phyloP scores from a whole-genome alignment of 1,140 invertebrate species.

The Adelges cooleyi region DNA sequence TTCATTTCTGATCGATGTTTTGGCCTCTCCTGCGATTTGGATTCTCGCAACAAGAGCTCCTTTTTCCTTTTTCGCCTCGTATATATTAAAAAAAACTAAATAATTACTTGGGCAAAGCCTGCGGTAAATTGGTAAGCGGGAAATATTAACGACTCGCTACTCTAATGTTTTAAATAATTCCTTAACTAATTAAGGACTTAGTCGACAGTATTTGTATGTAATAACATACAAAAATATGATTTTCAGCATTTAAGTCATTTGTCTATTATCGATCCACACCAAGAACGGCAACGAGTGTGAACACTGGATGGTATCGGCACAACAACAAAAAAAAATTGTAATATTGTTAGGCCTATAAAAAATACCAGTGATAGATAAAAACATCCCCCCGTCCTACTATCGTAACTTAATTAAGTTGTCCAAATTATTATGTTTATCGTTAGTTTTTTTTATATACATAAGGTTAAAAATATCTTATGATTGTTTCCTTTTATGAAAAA shows the following conservation, averaged over 20 bases:
- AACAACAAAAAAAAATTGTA: not conserved
- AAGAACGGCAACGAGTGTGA: slow-evolving; percentile 6
- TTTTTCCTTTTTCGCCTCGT: too few species aligned
- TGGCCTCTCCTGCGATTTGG: too few species aligned
- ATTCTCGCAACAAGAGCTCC: too few species aligned
- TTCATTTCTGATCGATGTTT: too few species aligned
- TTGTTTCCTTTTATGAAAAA: slow-evolving; percentile 27
- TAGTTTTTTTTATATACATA: slow-evolving; percentile 19
- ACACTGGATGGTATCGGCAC: not conserved
- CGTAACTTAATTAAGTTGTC: slow-evolving; percentile 14
- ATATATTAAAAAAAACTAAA: too few species aligned
- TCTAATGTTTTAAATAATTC: too few species aligned
- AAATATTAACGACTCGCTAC: too few species aligned
- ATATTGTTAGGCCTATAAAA: slow-evolving; percentile 15
- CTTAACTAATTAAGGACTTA: too few species aligned
- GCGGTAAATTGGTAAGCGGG: too few species aligned
- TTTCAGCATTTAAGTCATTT: slow-evolving; percentile 7
- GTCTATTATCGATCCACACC: not conserved
- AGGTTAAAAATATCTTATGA: slow-evolving; percentile 4
- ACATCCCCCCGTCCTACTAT: slow-evolving; percentile 16
- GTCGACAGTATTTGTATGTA: too few species aligned
- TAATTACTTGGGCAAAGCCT: too few species aligned
- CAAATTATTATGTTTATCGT: slow-evolving; percentile 24
- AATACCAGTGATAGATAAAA: slow-evolving; percentile 9
- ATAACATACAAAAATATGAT: too few species aligned